Evolutionary conservation across 1,140 invertebrate genomes (phyloP), one percentile per base, ranked within the genome.

Genomic region (Diorhabda carinulata): DNA sequence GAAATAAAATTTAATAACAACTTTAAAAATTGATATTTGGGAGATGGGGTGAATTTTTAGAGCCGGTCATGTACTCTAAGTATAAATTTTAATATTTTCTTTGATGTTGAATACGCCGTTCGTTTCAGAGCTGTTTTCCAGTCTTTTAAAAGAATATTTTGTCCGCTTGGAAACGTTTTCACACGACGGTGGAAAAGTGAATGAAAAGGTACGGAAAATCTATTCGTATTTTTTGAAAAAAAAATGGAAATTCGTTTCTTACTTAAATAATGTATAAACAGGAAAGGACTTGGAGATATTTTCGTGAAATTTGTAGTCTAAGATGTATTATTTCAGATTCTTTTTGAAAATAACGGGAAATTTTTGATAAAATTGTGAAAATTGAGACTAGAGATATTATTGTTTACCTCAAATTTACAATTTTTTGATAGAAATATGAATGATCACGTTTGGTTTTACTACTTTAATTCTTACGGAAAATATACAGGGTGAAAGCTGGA

Each of bases 21-120:
- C 25, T 25, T 25, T 1, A 25, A 25, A 25, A 1, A 25, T 25
- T 25, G 25, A 25, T 25, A 25, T 25, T 25, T 25, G 25, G 25
- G 25, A 25, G 47, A 52, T 6, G 47, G n/a, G 2, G n/a, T 8
- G n/a, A 52, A 52, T 52, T 52, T 52, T n/a, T 52, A n/a, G 6
- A 52, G 47, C 47, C 47, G 47, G 25, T 25, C 47, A n/a, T 52
- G 47, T 52, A 52, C n/a, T n/a, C 47, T 52, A 52, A 6, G 47
- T 52, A 52, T 52, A 52, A 52, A 52, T 52, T 52, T 52, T 52
- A 52, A 52, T 52, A 52, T 52, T 52, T 52, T n/a, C 47, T 52
- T 52, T 52, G 47, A 52, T 52, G 6, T 52, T 52, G 6, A n/a
- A 52, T 8, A 52, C n/a, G 47, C 6, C 47, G 47, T n/a, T 52